Percentiles rank a stretch among this genome's conserved stretches.
Conservation (phyloP, 2,113 vertebrate genomes). For the Alces alces region DNA sequence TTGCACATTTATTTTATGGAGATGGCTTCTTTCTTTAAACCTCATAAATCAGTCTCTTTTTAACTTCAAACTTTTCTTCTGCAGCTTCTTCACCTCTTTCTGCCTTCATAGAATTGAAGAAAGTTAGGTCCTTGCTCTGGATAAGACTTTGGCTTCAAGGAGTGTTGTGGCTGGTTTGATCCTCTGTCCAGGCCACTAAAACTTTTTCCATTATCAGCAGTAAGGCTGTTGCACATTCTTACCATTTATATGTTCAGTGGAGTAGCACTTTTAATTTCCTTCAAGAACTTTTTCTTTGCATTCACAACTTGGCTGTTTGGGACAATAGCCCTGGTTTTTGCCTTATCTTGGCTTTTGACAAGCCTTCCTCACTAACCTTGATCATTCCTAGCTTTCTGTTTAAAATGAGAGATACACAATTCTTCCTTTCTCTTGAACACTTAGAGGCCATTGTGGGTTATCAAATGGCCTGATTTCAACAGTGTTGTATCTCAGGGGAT, state of each 20-base stretch:
- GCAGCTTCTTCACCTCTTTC: neutral
- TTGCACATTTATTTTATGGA: neutral
- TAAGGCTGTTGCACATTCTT: neutral
- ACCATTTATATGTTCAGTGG: neutral
- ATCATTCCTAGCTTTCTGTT: neutral
- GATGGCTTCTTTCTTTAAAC: neutral
- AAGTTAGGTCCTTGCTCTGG: neutral
- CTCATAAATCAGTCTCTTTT: neutral
- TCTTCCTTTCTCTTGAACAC: neutral
- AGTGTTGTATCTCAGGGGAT: neutral
- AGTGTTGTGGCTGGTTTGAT: neutral
- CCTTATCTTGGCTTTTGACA: neutral
- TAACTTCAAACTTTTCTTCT: neutral
- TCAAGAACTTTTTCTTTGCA: neutral
- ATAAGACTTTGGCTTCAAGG: neutral
- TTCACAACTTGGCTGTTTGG: neutral
- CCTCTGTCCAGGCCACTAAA: neutral
- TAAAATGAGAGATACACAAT: neutral
- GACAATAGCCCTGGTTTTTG: neutral
- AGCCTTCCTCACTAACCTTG: neutral
- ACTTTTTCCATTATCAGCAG: neutral
- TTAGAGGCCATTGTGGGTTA: neutral
- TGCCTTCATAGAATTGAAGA: neutral
- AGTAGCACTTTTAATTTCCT: neutral
- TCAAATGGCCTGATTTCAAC: neutral